Evolutionary conservation across 1,140 invertebrate genomes (phyloP).

Genomic region (Protaetia brevitarsis): DNA sequence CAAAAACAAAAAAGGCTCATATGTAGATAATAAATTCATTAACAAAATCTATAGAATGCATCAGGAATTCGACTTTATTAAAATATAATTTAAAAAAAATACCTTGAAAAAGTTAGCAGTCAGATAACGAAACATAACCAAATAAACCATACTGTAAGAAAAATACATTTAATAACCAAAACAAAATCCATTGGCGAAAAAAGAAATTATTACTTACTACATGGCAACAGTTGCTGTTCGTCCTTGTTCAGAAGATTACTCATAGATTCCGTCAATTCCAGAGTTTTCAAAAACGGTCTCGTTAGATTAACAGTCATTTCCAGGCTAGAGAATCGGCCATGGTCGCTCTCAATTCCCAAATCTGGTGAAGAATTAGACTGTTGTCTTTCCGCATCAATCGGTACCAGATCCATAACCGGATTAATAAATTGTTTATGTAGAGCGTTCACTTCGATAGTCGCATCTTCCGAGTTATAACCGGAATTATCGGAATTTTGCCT

Average conservation of each 20-base stretch:
- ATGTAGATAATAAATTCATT: too few relatives aligned
- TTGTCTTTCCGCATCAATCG: conserved; percentile 38
- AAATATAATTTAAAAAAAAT: too few relatives aligned
- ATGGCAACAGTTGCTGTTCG: neutral
- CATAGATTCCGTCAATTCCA: conserved; percentile 57
- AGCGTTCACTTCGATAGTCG: neutral
- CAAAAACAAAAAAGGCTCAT: too few relatives aligned
- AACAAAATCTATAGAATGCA: too few relatives aligned
- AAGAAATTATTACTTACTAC: conserved; percentile 23
- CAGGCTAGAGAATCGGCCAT: conserved; percentile 56
- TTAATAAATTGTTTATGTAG: neutral
- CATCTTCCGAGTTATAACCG: conserved; percentile 46
- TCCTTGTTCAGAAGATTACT: conserved; percentile 49
- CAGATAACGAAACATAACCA: too few relatives aligned
- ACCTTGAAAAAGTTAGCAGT: too few relatives aligned
- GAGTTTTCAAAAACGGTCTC: conserved; percentile 51
- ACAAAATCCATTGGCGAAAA: too few relatives aligned
- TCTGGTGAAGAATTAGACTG: conserved; percentile 63
- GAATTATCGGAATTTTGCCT: conserved; percentile 44
- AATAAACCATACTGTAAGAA: too few relatives aligned
- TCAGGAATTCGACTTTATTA: too few relatives aligned
- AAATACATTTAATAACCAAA: too few relatives aligned
- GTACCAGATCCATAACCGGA: neutral
- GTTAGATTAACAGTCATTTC: conserved; percentile 51
- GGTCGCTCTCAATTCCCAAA: conserved; percentile 70